Evolutionary conservation across 2,113 vertebrate genomes (phyloP), one percentile per base, ranked within the genome.

Genomic region (Nothocercus nigrocapillus): DNA sequence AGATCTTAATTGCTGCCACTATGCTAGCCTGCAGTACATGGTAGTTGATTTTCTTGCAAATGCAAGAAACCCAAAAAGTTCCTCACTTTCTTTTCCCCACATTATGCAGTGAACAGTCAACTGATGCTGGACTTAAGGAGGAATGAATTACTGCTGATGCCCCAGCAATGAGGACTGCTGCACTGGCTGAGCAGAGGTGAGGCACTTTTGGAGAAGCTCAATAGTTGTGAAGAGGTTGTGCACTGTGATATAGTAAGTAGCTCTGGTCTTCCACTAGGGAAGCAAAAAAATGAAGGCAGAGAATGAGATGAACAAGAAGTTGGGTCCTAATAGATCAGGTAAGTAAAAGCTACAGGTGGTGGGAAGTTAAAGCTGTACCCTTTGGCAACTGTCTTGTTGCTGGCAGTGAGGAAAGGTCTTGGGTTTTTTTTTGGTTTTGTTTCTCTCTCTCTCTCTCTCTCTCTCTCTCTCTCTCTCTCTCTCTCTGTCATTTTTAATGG

Each of bases 121-220:
- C 34, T 11, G 59, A 58, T 7, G 34, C 15, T 9, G 66, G n/a
- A 14, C 73, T 7, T n/a, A 24, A 70, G 61, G 34, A 80, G 49
- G 28, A 61, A 21, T 13, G 7, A 89, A 10, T 56, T 79, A 12
- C 42, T 88, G 32, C 53, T 68, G 34, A 20, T 54, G 27, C 21
- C 8, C 28, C 2, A 0, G 15, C 22, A 28, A 7, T 53, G 44
- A 56, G 51, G 5, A 9, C 32, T 66, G 9, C 32, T 61, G 28
- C 40, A 45, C 17, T 24, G 36, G 24, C 28, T 44, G 36, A 78
- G 28, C n/a, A 28, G 54, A 64, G 24, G 32, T 58, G 42, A 86
- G 10, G 3, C 63, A 34, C 3, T 13, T 82, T n/a, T 30, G 2
- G 17, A 44, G 27, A 53, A 88, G 13, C 0, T 0, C 11, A 18